Base-by-base conservation (phyloP, 2,888 invertebrate genomes). In the Spisula solida region DNA sequence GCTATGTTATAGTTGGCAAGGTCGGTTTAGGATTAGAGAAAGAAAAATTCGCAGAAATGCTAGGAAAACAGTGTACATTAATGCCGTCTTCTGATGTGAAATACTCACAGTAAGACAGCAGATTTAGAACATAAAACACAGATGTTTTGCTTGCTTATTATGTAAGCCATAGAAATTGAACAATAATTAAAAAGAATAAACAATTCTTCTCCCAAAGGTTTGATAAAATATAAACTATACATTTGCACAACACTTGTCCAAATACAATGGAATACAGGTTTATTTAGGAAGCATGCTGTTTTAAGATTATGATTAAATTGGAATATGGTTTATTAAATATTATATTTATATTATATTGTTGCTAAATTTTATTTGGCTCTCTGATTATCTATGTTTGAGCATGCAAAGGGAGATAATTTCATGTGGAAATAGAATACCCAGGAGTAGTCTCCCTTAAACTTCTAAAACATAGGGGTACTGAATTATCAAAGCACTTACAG, bases 1-100 rank as follows among this genome's bases (percentile, higher is more conserved):
- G 5, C 16, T 6, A 31, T 75, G 75, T 75, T 75, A 75, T 75
- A 75, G 34, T 75, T 75, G 75, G 75, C 75, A 31, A 75, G 34
- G 31, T 75, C 0, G 18, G 16, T 75, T 18, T 18, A 25, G 75
- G 34, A 75, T 31, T 34, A 75, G 14, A 75, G 34, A 75, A 34
- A 5, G 31, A 34, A 75, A 29, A 75, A 75, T 34, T 34, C 25
- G 14, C 34, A 75, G 12, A 31, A 34, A 14, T 31, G 10, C 75
- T 75, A 31, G 31, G 29, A 75, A 34, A 75, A 75, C 75, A 75
- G 16, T 14, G 25, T 20, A 18, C 16, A 16, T 31, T 75, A 31
- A 75, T 75, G 14, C 75, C 2, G 31, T 34, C 34, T 34, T 75
- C 16, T 16, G 34, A 75, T 31, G 75, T 75, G 29, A 34, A 25